phyloP scores from a whole-genome alignment of 2,888 invertebrate species.

The Macrostomum cliftonense region DNA sequence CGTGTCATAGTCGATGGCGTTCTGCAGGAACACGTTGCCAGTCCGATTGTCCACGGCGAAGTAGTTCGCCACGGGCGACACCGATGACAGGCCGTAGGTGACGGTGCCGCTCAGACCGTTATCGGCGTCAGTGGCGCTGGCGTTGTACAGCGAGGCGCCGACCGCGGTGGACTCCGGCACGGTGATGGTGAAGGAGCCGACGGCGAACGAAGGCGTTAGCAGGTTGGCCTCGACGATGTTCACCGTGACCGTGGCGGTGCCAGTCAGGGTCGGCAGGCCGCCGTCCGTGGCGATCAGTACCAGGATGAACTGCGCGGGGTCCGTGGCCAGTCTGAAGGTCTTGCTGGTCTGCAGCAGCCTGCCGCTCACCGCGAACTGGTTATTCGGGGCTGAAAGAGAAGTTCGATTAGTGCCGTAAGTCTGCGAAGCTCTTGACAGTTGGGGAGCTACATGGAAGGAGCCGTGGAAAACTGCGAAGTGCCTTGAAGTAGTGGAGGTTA shows the following conservation, averaged over 20 bases:
- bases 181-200: background rate
- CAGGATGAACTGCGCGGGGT: background rate
- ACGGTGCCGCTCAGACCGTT: slow-evolving; percentile 1
- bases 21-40: background rate
- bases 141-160: background rate
- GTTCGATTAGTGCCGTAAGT: no score
- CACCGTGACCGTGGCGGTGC: slow-evolving; percentile 3
- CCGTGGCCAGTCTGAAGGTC: background rate
- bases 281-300: slow-evolving; percentile 7
- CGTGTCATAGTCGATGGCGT: slow-evolving; percentile 2
- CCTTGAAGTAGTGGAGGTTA: no score
- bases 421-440: no score
- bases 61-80: background rate
- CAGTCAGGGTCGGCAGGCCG: slow-evolving; percentile 4
- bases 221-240: slow-evolving; percentile 3
- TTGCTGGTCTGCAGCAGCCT: background rate
- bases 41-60: background rate
- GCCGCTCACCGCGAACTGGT: background rate
- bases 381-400: no score
- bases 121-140: slow-evolving; percentile 4
- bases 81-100: background rate
- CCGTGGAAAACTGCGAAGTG: no score
- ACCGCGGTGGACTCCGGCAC: slow-evolving; percentile 2
- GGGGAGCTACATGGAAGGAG: no score
- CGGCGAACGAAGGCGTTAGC: background rate